A percentile compares a stretch with the other conserved stretches of the same genome.
Evolutionary conservation across 2,888 invertebrate species (phyloP).

Genomic region (Podabrus alpinus): DNA sequence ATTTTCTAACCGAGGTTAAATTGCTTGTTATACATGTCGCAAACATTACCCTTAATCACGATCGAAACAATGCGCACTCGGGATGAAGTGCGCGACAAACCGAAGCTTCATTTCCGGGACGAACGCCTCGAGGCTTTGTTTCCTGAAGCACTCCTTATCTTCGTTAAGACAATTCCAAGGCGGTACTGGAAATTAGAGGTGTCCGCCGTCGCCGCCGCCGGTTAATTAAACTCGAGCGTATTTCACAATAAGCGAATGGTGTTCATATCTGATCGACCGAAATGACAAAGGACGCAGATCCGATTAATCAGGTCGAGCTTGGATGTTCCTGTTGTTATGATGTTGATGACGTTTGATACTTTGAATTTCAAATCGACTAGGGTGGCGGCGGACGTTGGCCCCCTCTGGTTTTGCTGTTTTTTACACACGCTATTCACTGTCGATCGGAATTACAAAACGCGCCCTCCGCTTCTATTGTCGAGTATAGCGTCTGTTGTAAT

Average conservation of each 20-base stretch:
- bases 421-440: slow-evolving; percentile 28
- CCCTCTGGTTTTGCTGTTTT: slow-evolving; percentile 26
- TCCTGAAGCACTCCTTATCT: slow-evolving; percentile 32
- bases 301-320: slow-evolving; percentile 35
- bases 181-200: slow-evolving; percentile 37
- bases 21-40: slow-evolving; percentile 32
- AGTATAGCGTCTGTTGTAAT: slow-evolving; percentile 40
- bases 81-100: slow-evolving; percentile 31
- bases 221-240: slow-evolving; percentile 38
- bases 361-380: slow-evolving; percentile 50
- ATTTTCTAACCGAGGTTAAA: slow-evolving; percentile 22
- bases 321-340: slow-evolving; percentile 37
- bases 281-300: slow-evolving; percentile 36
- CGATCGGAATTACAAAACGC: slow-evolving; percentile 41
- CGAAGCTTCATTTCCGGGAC: slow-evolving; percentile 34
- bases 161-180: slow-evolving; percentile 35
- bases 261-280: slow-evolving; percentile 33
- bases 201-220: slow-evolving; percentile 35
- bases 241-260: slow-evolving; percentile 23
- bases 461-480: slow-evolving; percentile 34
- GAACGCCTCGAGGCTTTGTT: slow-evolving; percentile 31
- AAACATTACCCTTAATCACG: slow-evolving; percentile 31
- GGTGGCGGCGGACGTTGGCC: slow-evolving; percentile 27
- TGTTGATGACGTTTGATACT: slow-evolving; percentile 44
- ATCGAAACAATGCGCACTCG: slow-evolving; percentile 29